Conservation (phyloP, 2,797 vertebrate genomes). For the Lindbergichthys nudifrons region DNA sequence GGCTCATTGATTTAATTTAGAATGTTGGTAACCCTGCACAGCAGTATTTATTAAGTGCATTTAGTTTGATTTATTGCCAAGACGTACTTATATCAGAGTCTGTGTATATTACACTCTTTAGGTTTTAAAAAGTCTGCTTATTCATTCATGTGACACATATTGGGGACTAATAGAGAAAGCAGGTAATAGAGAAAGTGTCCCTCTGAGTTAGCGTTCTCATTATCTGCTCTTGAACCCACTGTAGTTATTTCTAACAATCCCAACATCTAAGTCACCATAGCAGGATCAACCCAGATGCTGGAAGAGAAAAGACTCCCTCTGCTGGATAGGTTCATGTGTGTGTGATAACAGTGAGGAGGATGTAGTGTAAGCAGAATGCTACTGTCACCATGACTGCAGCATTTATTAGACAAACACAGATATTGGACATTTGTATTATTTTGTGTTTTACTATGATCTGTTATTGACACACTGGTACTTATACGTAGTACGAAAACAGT, state of each 20-base stretch:
- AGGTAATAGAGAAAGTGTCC: background rate
- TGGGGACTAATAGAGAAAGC: background rate
- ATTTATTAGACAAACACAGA: background rate
- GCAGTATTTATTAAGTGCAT: constrained; percentile 7
- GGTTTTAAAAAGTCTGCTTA: background rate
- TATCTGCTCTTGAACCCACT: background rate
- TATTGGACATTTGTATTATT: background rate
- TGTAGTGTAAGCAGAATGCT: background rate
- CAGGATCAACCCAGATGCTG: background rate
- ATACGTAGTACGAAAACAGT: background rate
- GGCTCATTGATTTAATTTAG: constrained; percentile 55
- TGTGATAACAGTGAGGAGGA: background rate
- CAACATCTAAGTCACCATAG: background rate
- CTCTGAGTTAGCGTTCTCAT: background rate
- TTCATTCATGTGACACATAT: constrained; percentile 5
- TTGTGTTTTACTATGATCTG: background rate
- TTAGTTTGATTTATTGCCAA: background rate
- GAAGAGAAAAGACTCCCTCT: constrained; percentile 58
- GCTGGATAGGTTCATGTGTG: constrained; percentile 51
- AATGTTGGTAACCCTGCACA: constrained; percentile 11
- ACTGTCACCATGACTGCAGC: background rate
- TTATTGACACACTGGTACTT: background rate
- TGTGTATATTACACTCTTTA: background rate
- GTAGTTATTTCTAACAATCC: background rate
- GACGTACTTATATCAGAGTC: background rate